Evolutionary conservation across 2,797 vertebrate genomes (phyloP), one percentile per base, ranked within the genome.

Genomic region (Phoeniculus purpureus): DNA sequence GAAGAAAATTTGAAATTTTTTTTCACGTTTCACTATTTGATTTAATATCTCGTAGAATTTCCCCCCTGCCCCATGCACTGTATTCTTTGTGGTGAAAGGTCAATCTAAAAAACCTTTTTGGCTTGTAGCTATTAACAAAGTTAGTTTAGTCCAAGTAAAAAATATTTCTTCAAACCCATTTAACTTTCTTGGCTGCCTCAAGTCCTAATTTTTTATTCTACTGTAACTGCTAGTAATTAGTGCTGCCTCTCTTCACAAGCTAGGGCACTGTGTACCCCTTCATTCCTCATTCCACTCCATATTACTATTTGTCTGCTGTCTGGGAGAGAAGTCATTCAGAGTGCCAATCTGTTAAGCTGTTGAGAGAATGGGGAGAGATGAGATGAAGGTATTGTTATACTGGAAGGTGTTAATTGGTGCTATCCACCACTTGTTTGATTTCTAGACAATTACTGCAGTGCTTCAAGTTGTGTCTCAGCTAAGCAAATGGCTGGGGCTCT

Each of bases 391-490:
- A 95, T 96, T 95, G 92, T 95, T 94, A 92, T 89, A 60, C 93
- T 93, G 85, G 79, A 86, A 95, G 94, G 94, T 95, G 93, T 91
- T 94, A 96, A 96, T 94, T 95, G 92, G 89, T 81, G 91, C 92
- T 95, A 92, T 95, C 92, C 93, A 79, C 91, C 93, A 92, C 93
- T 94, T 94, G 94, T 93, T 95, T 92, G 92, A 92, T 91, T 95
- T 93, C 91, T 89, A 94, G 91, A 92, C 85, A 89, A 85, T 89
- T 91, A 89, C 91, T 32, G 31, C 81, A 64, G 85, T 62, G 92
- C 87, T 94, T 94, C 84, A 94, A 93, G 92, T 85, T 75, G 84
- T 70, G 79, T 71, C 89, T 85, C 70, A 92, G 81, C 85, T 71
- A 89, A 92, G 87, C 94, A 96, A 94, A 94, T 90, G 93, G 87